Evolutionary conservation across 2,888 invertebrate genomes (phyloP), one percentile per base, ranked within the genome.

Genomic region (Folsomia candida): DNA sequence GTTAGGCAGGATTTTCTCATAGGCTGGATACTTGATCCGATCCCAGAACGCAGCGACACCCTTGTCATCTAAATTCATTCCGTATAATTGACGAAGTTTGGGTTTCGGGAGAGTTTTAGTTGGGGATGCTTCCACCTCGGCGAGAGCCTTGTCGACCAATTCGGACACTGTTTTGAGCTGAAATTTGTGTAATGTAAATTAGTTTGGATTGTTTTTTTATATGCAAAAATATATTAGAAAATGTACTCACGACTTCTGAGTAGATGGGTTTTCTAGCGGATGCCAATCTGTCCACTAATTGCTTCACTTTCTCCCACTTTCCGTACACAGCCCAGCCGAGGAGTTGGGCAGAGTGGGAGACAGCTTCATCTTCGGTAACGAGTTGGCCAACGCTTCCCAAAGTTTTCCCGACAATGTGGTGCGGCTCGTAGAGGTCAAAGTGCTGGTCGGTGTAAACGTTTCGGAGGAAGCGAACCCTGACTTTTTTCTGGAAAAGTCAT

Each of bases 371-470:
- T 24, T 77, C 75, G 25, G 71, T 66, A 74, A 84, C 81, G 70
- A 82, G 80, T 78, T 86, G 84, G 2, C 88, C 87, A 72, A 89
- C 86, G 84, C 87, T 87, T 47, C 86, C 85, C 64, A 97, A 84
- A 1, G 94, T 92, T 85, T 97, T 97, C 0, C 96, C 96, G 63
- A 92, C 86, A 54, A 93, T 84, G 81, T 88, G 86, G 27, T 86
- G 83, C 4, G 89, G 87, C 77, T 92, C 89, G 71, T 83, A 87
- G 24, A 96, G 85, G 83, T 94, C 94, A 84, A 94, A 94, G 83
- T 97, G 95, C 81, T 93, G 91, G 85, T 97, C 96, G 84, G 90
- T 90, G 82, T 87, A 92, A 0, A 90, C 89, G 82, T 94, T 94
- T 80, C 91, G 87, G 51, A 98, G 81, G 82, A 87, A 96, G 70